phyloP scores from a whole-genome alignment of 2,888 invertebrate genomes.

The Vanessa cardui region DNA sequence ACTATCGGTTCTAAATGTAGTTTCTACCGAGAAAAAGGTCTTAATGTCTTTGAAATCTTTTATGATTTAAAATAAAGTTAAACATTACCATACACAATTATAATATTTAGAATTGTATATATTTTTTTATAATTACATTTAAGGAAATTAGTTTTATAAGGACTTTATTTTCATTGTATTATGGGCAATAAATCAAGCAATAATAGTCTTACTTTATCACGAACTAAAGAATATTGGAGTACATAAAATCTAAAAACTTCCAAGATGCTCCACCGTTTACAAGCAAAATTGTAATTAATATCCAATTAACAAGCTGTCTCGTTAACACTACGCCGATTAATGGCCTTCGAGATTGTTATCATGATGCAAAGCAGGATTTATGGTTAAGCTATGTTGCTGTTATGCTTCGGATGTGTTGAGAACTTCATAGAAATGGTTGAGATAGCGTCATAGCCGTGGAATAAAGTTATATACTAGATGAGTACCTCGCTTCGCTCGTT shows the following conservation, averaged over 20 bases:
- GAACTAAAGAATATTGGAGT: conserved; percentile 1
- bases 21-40: no score
- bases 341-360: conserved; percentile 12
- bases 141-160: no score
- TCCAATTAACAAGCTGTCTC: conserved; percentile 12
- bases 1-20: no score
- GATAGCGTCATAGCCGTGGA: neutral
- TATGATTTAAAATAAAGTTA: no score
- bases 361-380: neutral
- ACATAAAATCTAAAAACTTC: neutral
- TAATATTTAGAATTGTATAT: no score
- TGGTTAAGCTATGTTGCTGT: neutral
- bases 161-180: neutral
- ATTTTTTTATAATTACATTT: no score
- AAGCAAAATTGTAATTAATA: conserved; percentile 12
- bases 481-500: no score
- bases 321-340: conserved; percentile 20
- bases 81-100: no score
- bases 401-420: neutral
- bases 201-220: neutral
- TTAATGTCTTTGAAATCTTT: no score
- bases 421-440: neutral
- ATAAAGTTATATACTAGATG: neutral
- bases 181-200: neutral
- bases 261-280: neutral